Conservation (phyloP, 2,113 vertebrate genomes). For the Monopterus albus region DNA sequence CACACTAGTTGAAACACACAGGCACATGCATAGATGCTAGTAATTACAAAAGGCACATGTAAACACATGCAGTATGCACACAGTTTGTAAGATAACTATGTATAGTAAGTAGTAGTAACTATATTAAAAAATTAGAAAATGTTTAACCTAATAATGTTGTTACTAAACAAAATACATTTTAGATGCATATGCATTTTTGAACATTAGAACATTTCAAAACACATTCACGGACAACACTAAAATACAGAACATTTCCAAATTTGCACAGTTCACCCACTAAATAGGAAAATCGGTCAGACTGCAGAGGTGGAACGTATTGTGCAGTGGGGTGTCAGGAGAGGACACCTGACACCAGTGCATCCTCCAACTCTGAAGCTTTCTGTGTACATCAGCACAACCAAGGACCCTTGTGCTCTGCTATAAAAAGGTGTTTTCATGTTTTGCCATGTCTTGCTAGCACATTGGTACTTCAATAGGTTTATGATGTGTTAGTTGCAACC, state of each 20-base stretch:
- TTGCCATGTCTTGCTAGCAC: conserved; percentile 18
- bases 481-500: conserved; percentile 22
- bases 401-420: background rate
- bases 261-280: background rate
- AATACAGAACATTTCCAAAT: background rate
- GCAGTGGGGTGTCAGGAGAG: background rate
- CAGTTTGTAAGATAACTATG: background rate
- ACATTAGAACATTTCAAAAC: no score
- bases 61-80: background rate
- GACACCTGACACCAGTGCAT: conserved; percentile 15
- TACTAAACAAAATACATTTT: no score
- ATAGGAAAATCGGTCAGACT: conserved; percentile 13
- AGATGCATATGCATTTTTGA: background rate
- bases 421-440: conserved; percentile 8
- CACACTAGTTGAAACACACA: no score
- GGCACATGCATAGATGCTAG: background rate
- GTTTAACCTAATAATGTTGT: no score
- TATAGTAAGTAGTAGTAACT: no score
- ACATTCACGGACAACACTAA: background rate
- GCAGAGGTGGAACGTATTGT: conserved; percentile 16
- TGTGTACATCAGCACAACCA: conserved; percentile 50
- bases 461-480: conserved; percentile 31
- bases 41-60: background rate
- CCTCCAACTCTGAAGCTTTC: conserved; percentile 11
- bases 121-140: background rate